phyloP scores from a whole-genome alignment of 2,113 vertebrate genomes.

The Leptobrachium ailaonicum region DNA sequence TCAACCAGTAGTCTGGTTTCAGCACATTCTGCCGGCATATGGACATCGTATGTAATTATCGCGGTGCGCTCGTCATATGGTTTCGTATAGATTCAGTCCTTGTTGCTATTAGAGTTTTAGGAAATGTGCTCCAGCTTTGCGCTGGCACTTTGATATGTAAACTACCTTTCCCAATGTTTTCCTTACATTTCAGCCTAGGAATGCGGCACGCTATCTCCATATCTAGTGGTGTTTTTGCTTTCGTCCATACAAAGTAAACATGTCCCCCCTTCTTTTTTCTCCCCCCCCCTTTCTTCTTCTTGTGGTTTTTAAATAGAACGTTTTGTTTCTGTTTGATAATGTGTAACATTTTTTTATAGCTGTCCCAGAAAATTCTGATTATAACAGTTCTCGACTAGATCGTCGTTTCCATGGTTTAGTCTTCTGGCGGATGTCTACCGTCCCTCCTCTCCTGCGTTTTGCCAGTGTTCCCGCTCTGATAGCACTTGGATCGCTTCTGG shows the following conservation, averaged over 20 bases:
- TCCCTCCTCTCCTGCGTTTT: slow-evolving; percentile 22
- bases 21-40: neutral
- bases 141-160: slow-evolving; percentile 42
- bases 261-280: slow-evolving; percentile 27
- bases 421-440: slow-evolving; percentile 6
- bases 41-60: neutral
- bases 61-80: neutral
- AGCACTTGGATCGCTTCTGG: slow-evolving; percentile 47
- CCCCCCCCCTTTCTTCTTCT: neutral
- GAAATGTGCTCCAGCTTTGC: slow-evolving; percentile 46
- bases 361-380: slow-evolving; percentile 40
- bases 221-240: neutral
- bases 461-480: slow-evolving; percentile 43
- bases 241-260: slow-evolving; percentile 45
- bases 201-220: slow-evolving; percentile 28
- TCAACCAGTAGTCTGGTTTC: slow-evolving; percentile 2
- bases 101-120: slow-evolving; percentile 44
- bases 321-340: slow-evolving; percentile 51
- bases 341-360: slow-evolving; percentile 17
- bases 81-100: slow-evolving; percentile 35
- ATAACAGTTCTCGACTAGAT: slow-evolving; percentile 44
- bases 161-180: slow-evolving; percentile 35
- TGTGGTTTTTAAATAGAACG: slow-evolving; percentile 29
- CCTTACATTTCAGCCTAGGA: slow-evolving; percentile 45
- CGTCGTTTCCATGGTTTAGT: neutral